phyloP scores from a whole-genome alignment of 2,888 invertebrate species.

The Drosophila paracracens region DNA sequence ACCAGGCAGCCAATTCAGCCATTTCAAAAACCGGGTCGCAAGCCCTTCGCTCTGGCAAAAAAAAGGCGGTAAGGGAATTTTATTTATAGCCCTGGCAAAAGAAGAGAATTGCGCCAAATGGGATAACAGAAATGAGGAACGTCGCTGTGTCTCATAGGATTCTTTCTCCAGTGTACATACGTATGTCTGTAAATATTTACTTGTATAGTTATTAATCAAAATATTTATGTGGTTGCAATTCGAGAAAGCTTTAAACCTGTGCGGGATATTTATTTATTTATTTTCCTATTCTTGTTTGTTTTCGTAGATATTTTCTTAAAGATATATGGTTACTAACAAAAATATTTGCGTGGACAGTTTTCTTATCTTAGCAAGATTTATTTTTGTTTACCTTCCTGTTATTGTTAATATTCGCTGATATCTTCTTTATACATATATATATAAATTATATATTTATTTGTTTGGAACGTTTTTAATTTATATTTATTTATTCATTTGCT shows the following conservation, averaged over 20 bases:
- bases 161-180: background rate
- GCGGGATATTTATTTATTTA: background rate
- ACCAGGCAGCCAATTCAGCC: conserved; percentile 25
- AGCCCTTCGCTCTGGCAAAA: conserved; percentile 45
- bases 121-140: conserved; percentile 2
- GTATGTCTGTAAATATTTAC: background rate
- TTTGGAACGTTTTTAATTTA: too few species aligned
- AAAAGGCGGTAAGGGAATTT: conserved; percentile 39
- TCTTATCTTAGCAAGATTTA: too few species aligned
- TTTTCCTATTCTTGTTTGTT: background rate
- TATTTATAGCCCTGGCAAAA: conserved; percentile 48
- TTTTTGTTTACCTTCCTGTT: too few species aligned
- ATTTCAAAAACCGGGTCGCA: conserved; percentile 54
- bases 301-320: background rate
- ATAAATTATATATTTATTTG: background rate
- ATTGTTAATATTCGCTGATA: too few species aligned
- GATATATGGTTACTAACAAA: too few species aligned
- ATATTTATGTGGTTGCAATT: background rate
- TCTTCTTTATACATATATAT: background rate
- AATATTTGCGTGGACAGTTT: too few species aligned
- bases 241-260: background rate
- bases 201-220: background rate
- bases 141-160: background rate
- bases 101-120: conserved; percentile 17
- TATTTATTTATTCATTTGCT: background rate